phyloP scores from a whole-genome alignment of 2,888 invertebrate species.

The Belgica antarctica region DNA sequence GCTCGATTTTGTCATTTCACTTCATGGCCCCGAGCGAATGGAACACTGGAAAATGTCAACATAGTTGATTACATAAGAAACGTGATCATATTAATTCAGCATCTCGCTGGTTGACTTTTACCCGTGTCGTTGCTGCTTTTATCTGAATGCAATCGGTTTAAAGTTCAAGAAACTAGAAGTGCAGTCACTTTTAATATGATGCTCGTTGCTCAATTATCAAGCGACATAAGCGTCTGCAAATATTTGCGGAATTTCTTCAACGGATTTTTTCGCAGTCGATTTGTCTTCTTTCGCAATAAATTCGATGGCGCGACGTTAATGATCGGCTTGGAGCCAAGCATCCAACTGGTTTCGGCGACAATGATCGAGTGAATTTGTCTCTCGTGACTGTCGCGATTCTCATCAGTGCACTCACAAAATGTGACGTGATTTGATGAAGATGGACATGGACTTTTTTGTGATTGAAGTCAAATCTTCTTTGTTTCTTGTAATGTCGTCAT shows the following conservation, averaged over 20 bases:
- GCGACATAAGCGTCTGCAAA: not conserved
- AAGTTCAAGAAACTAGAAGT: slow-evolving; percentile 24
- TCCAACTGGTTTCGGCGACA: slow-evolving; percentile 16
- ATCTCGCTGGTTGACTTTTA: slow-evolving; percentile 20
- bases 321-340: not conserved
- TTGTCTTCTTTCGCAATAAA: slow-evolving; percentile 11
- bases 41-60: slow-evolving; percentile 34
- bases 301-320: slow-evolving; percentile 14
- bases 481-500: too few species aligned
- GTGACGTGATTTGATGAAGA: too few species aligned
- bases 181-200: too few species aligned
- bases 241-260: not conserved
- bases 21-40: slow-evolving; percentile 15
- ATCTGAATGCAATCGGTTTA: slow-evolving; percentile 5
- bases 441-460: too few species aligned
- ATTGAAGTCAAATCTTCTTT: too few species aligned
- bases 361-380: slow-evolving; percentile 4
- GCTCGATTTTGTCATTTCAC: slow-evolving; percentile 21
- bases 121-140: not conserved
- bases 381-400: too few species aligned
- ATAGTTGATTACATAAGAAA: slow-evolving; percentile 34
- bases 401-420: too few species aligned
- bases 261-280: slow-evolving; percentile 1
- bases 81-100: slow-evolving; percentile 32
- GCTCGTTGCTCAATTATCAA: too few species aligned